phyloP scores from a whole-genome alignment of 2,797 vertebrate species.

The Ptychadena robeensis region DNA sequence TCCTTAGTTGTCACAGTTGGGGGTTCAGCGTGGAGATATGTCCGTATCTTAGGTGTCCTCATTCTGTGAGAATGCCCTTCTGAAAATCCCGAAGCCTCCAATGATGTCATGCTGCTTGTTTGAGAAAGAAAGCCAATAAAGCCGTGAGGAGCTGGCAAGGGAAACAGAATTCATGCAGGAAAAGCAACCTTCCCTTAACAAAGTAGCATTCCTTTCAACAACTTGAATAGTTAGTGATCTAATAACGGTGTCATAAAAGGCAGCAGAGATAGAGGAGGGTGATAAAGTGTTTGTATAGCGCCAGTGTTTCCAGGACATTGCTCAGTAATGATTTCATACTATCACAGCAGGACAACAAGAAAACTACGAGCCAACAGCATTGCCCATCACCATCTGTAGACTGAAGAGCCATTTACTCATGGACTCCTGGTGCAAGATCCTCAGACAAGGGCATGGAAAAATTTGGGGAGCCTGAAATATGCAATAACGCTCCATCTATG shows the following conservation, averaged over 20 bases:
- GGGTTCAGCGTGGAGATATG: not conserved
- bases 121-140: slow-evolving; percentile 18
- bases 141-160: slow-evolving; percentile 1
- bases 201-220: slow-evolving; percentile 4
- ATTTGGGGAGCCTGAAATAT: no score
- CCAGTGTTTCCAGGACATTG: not conserved
- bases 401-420: not conserved
- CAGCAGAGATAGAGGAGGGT: not conserved
- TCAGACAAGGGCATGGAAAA: no score
- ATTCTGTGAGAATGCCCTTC: not conserved
- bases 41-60: slow-evolving; percentile 9
- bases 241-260: not conserved
- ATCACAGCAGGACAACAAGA: not conserved
- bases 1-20: no score
- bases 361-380: not conserved
- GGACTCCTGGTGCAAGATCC: no score
- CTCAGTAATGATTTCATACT: not conserved
- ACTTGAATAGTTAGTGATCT: not conserved
- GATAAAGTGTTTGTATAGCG: not conserved
- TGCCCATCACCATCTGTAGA: no score
- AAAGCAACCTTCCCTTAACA: slow-evolving; percentile 1
- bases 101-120: slow-evolving; percentile 29
- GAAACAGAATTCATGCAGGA: not conserved
- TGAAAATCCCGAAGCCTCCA: slow-evolving; percentile 4
- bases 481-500: no score